A percentile compares a stretch with the other conserved stretches of the same genome.
Evolutionary conservation across 2,797 vertebrate genomes (phyloP).

Genomic region (Myotis pilosus): DNA sequence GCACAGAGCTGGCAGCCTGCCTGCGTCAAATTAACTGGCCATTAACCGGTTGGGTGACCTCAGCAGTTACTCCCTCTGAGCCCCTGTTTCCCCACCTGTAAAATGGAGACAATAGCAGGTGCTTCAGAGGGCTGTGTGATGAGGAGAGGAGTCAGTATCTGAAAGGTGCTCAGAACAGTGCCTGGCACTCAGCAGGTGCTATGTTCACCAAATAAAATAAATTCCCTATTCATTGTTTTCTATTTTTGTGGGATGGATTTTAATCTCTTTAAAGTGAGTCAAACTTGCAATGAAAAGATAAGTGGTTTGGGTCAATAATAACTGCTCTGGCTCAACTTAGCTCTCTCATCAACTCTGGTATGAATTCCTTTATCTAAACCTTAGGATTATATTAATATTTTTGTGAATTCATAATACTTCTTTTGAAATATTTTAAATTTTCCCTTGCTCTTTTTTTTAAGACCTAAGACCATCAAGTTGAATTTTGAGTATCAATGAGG

Average conservation of each 20-base stretch:
- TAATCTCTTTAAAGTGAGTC: slow-evolving; percentile 7
- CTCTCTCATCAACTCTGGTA: neutral
- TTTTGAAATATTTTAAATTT: neutral
- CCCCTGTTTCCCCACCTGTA: neutral
- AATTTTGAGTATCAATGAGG: slow-evolving; percentile 4
- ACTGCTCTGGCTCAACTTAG: neutral
- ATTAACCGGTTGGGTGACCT: neutral
- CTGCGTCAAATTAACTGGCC: neutral
- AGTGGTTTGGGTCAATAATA: neutral
- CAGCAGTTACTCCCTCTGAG: neutral
- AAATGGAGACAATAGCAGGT: neutral
- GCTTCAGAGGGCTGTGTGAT: neutral
- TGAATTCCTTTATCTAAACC: neutral
- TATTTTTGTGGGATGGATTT: neutral
- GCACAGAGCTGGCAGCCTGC: neutral
- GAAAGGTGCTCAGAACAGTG: neutral
- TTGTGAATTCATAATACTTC: neutral
- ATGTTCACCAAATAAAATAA: neutral
- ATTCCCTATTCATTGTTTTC: neutral
- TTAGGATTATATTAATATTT: neutral
- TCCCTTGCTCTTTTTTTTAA: slow-evolving; percentile 3
- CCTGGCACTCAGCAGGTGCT: neutral
- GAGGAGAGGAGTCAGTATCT: neutral
- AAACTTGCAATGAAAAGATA: neutral
- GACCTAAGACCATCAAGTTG: neutral